Base-by-base conservation (phyloP, 1,140 invertebrate genomes). In the Chironomus tepperi region DNA sequence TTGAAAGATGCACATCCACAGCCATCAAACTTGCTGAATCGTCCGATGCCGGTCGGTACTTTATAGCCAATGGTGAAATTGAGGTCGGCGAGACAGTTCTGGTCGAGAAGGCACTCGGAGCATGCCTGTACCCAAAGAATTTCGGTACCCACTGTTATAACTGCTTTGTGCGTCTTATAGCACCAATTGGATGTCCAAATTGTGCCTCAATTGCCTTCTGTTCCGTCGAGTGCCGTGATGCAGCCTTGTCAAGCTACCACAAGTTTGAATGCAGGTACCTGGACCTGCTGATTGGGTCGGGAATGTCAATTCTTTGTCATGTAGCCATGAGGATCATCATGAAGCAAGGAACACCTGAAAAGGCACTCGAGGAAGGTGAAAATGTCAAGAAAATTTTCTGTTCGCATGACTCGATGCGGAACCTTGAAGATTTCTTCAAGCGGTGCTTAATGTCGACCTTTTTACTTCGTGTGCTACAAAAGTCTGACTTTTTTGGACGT, bases 181-280 rank as follows among this genome's bases (percentile, higher is more conserved):
- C 87, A 0, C 87, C 90, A 0, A 79, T 93, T 12, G 89, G 91
- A 65, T 97, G 94, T 80, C 82, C 87, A 0, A 84, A 86, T 2
- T 97, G 94, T 82, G 88, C 88, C 19, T 88, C 87, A 19, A 86
- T 93, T 0, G 89, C 88, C 18, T 94, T 93, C 80, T 97, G 94
- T 82, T 86, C 86, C 9, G 77, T 83, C 0, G 78, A 86, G 67
- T 97, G 95, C 83, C 84, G 88, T 74, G 85, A 89, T 43, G 78
- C 82, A 18, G 92, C 92, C 0, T 79, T 89, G 73, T 79, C 83
- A 0, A 86, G 85, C 0, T 95, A 94, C 81, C 95, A 98, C 81
- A 83, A 86, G 42, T 90, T 88, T 79, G 95, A 97, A 83, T 97
- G 95, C 80, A 85, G 87, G 76, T 88, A 91, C 79, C 83, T 93